A percentile compares a stretch with the other conserved stretches of the same genome.
These are phyloP conservation scores for Pyrrhosoma nymphula DNA, from an alignment of 2,888 invertebrate genomes.

Conservation along the genomic window DNA sequence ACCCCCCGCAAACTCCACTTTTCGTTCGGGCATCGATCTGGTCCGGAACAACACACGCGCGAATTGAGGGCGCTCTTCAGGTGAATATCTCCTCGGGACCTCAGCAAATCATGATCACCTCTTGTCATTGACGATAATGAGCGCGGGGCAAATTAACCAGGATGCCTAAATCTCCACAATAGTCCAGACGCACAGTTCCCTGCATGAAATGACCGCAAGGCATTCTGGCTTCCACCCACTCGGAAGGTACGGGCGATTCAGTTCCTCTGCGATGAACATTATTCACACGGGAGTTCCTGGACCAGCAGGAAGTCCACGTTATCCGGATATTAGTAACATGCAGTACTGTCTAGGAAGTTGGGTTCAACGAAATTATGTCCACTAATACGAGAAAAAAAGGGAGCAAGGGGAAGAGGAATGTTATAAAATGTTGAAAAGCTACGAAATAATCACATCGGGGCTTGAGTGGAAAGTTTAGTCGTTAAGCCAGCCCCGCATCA, in stretches of 20 bases:
- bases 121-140: not conserved
- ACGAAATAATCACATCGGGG: too few relatives aligned
- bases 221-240: not conserved
- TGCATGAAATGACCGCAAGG: not conserved
- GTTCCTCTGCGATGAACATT: too few relatives aligned
- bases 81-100: not conserved
- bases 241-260: not conserved
- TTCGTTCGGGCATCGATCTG: not conserved
- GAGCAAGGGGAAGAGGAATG: too few relatives aligned
- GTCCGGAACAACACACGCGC: not conserved
- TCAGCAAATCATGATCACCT: conserved; percentile 30
- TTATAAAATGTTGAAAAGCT: too few relatives aligned
- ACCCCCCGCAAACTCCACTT: not conserved
- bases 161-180: not conserved
- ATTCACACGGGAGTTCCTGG: not conserved
- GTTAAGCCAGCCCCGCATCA: too few relatives aligned
- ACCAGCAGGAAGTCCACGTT: too few relatives aligned
- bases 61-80: not conserved
- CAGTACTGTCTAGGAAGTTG: too few relatives aligned
- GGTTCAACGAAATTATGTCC: too few relatives aligned
- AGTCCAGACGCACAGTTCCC: not conserved
- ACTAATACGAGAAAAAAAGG: too few relatives aligned
- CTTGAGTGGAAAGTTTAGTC: too few relatives aligned
- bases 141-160: not conserved
- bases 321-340: too few relatives aligned